These are phyloP conservation scores for Columba guinea DNA, from an alignment of 2,797 vertebrate species.

Conservation along the genomic window DNA sequence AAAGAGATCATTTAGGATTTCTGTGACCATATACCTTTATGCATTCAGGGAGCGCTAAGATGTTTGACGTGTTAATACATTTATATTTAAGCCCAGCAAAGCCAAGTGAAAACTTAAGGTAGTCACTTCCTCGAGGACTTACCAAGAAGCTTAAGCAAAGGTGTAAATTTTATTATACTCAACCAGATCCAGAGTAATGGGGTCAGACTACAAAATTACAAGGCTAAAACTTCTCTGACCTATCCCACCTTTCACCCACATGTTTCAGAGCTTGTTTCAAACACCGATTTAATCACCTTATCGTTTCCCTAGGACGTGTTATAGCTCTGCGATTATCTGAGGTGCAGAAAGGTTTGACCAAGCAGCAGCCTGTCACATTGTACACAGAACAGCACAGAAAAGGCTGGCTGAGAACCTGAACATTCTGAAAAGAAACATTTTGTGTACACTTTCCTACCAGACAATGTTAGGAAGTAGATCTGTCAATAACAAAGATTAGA, in stretches of 20 bases:
- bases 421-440: neutral
- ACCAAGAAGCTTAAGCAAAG: neutral
- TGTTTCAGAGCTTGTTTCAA: neutral
- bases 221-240: neutral
- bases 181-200: neutral
- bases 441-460: rapidly evolving
- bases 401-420: neutral
- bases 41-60: neutral
- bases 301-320: neutral
- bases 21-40: neutral
- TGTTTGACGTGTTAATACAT: neutral
- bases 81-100: neutral
- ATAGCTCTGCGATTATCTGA: neutral
- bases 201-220: neutral
- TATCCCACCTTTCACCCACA: neutral
- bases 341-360: neutral
- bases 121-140: neutral
- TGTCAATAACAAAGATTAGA: neutral
- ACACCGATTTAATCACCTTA: neutral
- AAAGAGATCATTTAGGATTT: neutral
- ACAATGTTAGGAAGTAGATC: neutral
- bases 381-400: neutral
- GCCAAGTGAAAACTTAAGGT: neutral
- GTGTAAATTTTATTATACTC: neutral
- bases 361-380: neutral